A percentile compares a stretch with the other conserved stretches of the same genome.
These are phyloP conservation scores for Uria aalge DNA, from an alignment of 2,113 vertebrate species.

Conservation along the genomic window DNA sequence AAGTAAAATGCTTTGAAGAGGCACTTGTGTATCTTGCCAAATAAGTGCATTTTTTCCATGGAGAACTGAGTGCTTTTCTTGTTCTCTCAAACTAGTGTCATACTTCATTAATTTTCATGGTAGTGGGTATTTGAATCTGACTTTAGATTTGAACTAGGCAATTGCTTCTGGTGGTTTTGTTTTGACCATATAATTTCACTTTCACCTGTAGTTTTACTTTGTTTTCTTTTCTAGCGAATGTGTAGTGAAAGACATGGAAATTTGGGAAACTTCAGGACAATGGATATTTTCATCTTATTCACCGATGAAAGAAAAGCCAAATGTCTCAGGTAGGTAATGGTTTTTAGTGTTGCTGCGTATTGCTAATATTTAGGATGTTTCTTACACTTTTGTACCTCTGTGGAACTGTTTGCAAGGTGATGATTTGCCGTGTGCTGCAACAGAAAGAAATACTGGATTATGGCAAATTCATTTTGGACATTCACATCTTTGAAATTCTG, in stretches of 20 bases:
- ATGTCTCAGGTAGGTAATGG: conserved; percentile 81
- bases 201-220: neutral
- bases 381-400: neutral
- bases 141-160: neutral
- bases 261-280: conserved; percentile 88
- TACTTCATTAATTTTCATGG: neutral
- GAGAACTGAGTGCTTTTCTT: neutral
- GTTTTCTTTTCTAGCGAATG: conserved; percentile 75
- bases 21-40: neutral
- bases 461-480: neutral
- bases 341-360: neutral
- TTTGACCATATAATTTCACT: neutral
- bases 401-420: neutral
- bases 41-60: neutral
- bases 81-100: neutral
- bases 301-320: conserved; percentile 62
- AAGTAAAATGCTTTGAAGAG: neutral
- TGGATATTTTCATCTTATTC: conserved; percentile 91
- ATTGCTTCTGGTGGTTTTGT: neutral
- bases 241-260: conserved; percentile 86
- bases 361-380: neutral
- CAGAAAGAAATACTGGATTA: neutral
- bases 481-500: neutral
- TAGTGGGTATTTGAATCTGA: neutral
- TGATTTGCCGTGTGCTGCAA: neutral